Conservation (phyloP, 2,888 invertebrate genomes). For the Orthosia gothica region DNA sequence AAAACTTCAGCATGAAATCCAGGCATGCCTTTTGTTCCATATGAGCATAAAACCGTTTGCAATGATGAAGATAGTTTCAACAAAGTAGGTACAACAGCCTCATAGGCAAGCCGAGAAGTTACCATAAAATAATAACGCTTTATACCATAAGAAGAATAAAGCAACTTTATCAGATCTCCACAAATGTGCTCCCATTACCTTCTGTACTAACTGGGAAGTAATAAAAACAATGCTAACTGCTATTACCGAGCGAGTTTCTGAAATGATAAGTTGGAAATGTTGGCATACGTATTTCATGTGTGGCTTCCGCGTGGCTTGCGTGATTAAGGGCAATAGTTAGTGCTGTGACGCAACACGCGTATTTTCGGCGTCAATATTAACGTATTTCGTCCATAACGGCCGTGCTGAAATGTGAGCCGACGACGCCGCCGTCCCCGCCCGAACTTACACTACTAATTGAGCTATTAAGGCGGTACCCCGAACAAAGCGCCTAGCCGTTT, state of each 20-base stretch:
- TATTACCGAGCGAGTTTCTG: slow-evolving; percentile 46
- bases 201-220: slow-evolving; percentile 57
- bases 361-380: slow-evolving; percentile 74
- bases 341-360: slow-evolving; percentile 74
- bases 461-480: slow-evolving; percentile 56
- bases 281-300: slow-evolving; percentile 50
- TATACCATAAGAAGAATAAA: slow-evolving; percentile 46
- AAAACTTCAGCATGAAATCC: not conserved
- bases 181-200: slow-evolving; percentile 54
- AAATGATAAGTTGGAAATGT: slow-evolving; percentile 55
- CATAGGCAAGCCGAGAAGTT: slow-evolving; percentile 3
- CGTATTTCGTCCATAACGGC: slow-evolving; percentile 75
- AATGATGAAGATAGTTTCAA: not conserved
- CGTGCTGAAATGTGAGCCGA: slow-evolving; percentile 68
- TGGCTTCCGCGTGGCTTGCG: slow-evolving; percentile 70
- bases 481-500: too few species aligned
- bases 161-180: slow-evolving; percentile 54
- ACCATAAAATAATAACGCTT: slow-evolving; percentile 15
- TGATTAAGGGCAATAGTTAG: slow-evolving; percentile 75
- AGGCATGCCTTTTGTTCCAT: not conserved
- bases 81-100: not conserved
- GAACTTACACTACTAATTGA: slow-evolving; percentile 58
- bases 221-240: slow-evolving; percentile 54
- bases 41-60: not conserved
- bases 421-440: slow-evolving; percentile 38